Conservation (phyloP, 2,113 vertebrate genomes). For the Panthera tigris region DNA sequence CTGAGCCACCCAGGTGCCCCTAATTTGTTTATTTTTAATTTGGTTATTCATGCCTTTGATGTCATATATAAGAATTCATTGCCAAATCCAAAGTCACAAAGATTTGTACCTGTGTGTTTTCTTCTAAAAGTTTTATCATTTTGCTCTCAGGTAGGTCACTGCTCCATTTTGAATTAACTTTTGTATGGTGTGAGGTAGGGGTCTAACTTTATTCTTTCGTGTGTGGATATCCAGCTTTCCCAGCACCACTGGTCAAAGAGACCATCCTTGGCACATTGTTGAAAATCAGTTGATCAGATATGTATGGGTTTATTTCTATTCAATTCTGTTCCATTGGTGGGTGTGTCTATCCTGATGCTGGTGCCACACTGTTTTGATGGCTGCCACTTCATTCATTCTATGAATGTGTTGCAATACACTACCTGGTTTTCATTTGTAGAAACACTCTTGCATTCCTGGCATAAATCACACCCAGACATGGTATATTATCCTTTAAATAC, state of each 20-base stretch:
- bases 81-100: background rate
- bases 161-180: background rate
- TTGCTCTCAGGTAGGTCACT: background rate
- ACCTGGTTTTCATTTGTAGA: too few relatives aligned
- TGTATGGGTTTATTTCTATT: background rate
- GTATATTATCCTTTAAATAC: too few relatives aligned
- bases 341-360: too few relatives aligned
- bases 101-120: background rate
- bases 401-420: background rate
- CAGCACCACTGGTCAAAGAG: background rate
- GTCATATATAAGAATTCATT: background rate
- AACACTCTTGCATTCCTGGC: background rate
- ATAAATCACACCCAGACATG: background rate
- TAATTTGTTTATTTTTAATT: too few relatives aligned
- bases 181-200: background rate
- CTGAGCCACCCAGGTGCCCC: too few relatives aligned
- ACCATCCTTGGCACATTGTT: background rate
- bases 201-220: background rate
- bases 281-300: background rate
- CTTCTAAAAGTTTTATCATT: too few relatives aligned
- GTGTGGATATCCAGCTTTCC: background rate
- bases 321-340: background rate
- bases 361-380: too few relatives aligned
- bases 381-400: background rate
- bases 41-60: background rate